Evolutionary conservation across 2,797 vertebrate genomes (phyloP).

Genomic region (Helostoma temminkii): DNA sequence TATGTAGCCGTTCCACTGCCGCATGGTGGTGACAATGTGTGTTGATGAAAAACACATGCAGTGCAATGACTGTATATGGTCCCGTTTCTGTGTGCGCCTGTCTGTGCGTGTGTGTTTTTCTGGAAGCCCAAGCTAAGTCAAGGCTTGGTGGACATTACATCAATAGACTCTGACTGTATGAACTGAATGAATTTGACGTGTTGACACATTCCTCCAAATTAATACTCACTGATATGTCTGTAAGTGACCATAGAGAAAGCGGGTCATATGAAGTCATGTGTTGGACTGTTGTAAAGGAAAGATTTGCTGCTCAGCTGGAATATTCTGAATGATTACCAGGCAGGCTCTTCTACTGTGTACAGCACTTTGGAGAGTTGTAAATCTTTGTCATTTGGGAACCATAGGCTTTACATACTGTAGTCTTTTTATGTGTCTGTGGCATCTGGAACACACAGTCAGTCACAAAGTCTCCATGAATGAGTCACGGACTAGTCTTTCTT

Average conservation of each 20-base stretch:
- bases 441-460: slow-evolving; percentile 62
- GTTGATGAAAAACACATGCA: slow-evolving; percentile 68
- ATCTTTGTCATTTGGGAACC: slow-evolving; percentile 62
- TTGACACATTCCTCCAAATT: slow-evolving; percentile 49
- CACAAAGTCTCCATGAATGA: slow-evolving; percentile 58
- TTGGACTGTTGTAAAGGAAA: slow-evolving; percentile 66
- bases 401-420: slow-evolving; percentile 30
- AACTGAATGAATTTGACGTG: slow-evolving; percentile 35
- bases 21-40: slow-evolving; percentile 50
- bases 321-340: slow-evolving; percentile 62
- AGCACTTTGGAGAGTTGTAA: slow-evolving; percentile 63
- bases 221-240: slow-evolving; percentile 30
- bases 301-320: slow-evolving; percentile 54
- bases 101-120: slow-evolving; percentile 21
- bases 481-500: slow-evolving; percentile 47
- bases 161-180: slow-evolving; percentile 56
- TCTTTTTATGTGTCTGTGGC: slow-evolving; percentile 59
- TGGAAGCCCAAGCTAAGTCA: slow-evolving; percentile 32
- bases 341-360: slow-evolving; percentile 45
- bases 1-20: slow-evolving; percentile 55
- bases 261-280: slow-evolving; percentile 61
- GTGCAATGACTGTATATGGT: slow-evolving; percentile 28
- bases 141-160: slow-evolving; percentile 33
- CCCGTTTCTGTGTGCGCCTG: slow-evolving; percentile 5
- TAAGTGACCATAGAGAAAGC: slow-evolving; percentile 49